phyloP scores from a whole-genome alignment of 2,113 vertebrate genomes.

The Chaetura pelagica region DNA sequence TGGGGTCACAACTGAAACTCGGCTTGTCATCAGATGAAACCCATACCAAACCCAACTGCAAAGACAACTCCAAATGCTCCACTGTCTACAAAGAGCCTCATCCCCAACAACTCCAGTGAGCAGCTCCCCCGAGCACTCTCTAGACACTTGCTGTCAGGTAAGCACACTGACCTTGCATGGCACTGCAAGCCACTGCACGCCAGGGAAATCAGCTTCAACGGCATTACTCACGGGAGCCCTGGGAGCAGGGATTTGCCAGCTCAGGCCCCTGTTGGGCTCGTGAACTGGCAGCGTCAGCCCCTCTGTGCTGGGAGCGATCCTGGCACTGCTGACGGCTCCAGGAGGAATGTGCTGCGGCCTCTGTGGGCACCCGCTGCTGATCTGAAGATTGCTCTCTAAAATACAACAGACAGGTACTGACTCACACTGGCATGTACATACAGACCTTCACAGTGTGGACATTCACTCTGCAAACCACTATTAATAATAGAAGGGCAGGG shows the following conservation, averaged over 20 bases:
- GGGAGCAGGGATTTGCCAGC: background rate
- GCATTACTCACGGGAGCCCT: background rate
- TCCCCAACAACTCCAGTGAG: background rate
- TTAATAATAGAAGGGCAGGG: background rate
- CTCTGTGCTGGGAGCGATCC: background rate
- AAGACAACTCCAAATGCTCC: background rate
- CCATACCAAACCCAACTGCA: background rate
- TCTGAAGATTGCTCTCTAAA: background rate
- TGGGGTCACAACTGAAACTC: background rate
- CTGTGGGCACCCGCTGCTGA: fast-evolving
- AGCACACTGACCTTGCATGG: background rate
- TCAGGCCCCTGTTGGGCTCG: background rate
- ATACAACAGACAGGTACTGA: background rate
- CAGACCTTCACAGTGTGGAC: background rate
- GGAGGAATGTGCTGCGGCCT: conserved; percentile 3
- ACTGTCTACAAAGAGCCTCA: background rate
- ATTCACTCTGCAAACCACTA: background rate
- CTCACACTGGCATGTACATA: background rate
- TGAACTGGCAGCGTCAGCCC: background rate
- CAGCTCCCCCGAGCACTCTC: background rate
- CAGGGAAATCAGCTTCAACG: background rate
- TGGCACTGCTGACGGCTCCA: background rate
- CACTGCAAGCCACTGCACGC: background rate
- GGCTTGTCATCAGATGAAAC: background rate
- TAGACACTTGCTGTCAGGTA: background rate